phyloP scores from a whole-genome alignment of 1,140 invertebrate genomes.

The Rhopalosiphum maidis region DNA sequence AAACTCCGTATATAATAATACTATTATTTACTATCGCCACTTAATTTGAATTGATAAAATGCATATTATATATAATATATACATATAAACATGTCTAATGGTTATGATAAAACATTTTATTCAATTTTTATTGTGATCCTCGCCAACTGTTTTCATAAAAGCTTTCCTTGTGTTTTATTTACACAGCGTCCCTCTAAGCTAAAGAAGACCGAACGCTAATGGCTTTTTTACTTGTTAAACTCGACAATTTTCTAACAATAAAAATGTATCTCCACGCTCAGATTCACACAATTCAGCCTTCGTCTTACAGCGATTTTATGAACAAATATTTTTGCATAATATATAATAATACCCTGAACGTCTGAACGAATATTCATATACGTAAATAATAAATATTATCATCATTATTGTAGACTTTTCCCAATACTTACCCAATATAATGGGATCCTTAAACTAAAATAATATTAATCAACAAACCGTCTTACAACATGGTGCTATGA shows the following conservation, averaged over 20 bases:
- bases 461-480: background rate
- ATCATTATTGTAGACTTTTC: background rate
- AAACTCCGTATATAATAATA: background rate
- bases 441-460: background rate
- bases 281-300: slow-evolving; percentile 12
- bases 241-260: background rate
- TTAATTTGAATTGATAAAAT: background rate
- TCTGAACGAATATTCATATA: background rate
- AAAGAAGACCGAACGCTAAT: background rate
- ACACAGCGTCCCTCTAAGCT: background rate
- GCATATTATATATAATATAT: background rate
- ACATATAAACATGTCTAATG: background rate
- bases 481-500: background rate
- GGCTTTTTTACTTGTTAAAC: background rate
- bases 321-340: background rate
- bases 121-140: background rate
- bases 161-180: background rate
- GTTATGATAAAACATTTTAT: background rate
- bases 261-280: background rate
- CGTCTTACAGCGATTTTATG: background rate
- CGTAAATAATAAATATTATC: background rate
- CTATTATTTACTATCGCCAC: background rate
- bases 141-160: background rate
- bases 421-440: background rate
- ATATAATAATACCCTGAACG: background rate